A percentile compares a stretch with the other conserved stretches of the same genome.
phyloP scores from a whole-genome alignment of 23 tunicate species.

The Diplosoma virens region DNA sequence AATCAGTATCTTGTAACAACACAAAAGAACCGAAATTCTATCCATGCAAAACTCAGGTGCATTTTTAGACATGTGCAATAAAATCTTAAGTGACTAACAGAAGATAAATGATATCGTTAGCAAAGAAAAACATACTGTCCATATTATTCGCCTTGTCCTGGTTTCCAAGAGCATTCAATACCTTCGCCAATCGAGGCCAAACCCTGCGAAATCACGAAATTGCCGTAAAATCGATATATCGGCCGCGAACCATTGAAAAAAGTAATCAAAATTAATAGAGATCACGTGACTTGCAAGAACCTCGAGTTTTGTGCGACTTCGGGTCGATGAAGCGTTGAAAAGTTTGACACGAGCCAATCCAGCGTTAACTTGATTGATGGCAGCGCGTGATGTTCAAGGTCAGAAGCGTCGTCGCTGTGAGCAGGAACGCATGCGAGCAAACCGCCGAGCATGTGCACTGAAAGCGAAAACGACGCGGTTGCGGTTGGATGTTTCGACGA shows the following conservation, averaged over 20 bases:
- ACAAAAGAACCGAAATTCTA: too few species aligned
- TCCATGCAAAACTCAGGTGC: too few species aligned
- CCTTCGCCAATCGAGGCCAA: constrained; percentile 81
- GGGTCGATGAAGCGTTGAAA: constrained; percentile 43
- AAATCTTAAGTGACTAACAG: too few species aligned
- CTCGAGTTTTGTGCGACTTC: constrained; percentile 55
- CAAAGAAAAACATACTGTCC: constrained; percentile 42
- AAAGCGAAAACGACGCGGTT: background rate
- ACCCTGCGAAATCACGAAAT: constrained; percentile 49
- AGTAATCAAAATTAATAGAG: background rate
- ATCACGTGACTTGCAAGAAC: constrained; percentile 10
- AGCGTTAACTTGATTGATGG: constrained; percentile 77
- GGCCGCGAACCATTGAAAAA: background rate
- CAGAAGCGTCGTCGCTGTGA: constrained; percentile 72
- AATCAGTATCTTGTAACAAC: too few species aligned
- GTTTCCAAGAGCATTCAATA: constrained; percentile 89
- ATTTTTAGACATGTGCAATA: too few species aligned
- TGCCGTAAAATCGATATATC: background rate
- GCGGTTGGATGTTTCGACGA: background rate
- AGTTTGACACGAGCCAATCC: constrained; percentile 73
- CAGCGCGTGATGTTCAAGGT: constrained; percentile 81
- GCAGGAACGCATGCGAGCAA: constrained; percentile 78
- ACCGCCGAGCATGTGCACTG: constrained; percentile 84
- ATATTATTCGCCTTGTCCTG: constrained; percentile 85
- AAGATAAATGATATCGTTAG: too few species aligned